Evolutionary conservation across 2,113 vertebrate species (phyloP).

Genomic region (Piprites chloris): DNA sequence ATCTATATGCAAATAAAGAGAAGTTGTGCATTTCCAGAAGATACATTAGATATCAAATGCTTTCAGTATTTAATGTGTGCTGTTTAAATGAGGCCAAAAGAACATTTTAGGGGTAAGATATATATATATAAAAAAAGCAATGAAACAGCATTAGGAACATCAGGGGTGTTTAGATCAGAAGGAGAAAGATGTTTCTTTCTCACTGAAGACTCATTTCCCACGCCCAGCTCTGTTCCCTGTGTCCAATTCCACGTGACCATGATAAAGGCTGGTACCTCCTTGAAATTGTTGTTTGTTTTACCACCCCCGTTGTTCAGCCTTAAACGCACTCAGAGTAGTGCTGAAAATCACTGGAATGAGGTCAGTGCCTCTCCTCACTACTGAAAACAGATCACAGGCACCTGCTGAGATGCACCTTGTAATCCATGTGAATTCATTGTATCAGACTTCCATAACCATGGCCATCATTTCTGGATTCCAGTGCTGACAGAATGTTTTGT

Average conservation of each 20-base stretch:
- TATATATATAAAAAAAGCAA: neutral
- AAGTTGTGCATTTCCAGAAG: neutral
- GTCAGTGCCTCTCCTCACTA: neutral
- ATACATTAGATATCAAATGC: neutral
- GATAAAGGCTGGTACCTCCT: neutral
- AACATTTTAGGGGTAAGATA: neutral
- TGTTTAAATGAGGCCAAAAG: neutral
- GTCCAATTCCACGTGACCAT: accelerated
- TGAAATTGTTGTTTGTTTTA: accelerated
- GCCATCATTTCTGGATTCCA: neutral
- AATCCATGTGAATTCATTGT: neutral
- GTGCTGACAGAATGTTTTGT: accelerated
- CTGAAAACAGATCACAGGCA: neutral
- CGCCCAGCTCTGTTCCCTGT: neutral
- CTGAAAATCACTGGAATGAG: neutral
- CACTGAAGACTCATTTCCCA: neutral
- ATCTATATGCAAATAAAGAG: neutral
- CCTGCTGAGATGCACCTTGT: neutral
- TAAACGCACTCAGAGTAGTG: neutral
- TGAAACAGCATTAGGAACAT: neutral
- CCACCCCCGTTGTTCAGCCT: neutral
- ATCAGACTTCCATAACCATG: accelerated
- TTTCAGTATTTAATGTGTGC: accelerated
- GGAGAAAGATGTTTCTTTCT: neutral
- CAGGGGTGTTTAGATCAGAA: neutral